phyloP scores from a whole-genome alignment of 2,113 vertebrate genomes.

The Peromyscus californicus region DNA sequence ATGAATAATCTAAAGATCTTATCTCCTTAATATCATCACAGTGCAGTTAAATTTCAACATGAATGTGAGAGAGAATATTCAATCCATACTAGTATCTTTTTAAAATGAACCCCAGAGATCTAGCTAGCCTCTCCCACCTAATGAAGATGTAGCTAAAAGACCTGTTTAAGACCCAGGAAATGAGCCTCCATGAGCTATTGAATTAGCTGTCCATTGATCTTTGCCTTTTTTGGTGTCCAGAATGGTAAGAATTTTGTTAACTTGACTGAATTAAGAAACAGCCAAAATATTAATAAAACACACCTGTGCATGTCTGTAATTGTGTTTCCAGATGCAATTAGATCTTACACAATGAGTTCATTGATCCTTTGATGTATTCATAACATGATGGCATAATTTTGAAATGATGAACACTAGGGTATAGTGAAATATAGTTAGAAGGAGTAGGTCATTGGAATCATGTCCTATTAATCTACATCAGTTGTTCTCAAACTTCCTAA shows the following conservation, averaged over 20 bases:
- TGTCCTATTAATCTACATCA: background rate
- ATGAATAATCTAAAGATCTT: background rate
- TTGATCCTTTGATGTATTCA: background rate
- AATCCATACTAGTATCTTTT: background rate
- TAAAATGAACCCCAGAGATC: background rate
- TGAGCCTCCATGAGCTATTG: background rate
- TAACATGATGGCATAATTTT: background rate
- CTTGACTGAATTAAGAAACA: background rate
- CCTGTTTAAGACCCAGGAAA: background rate
- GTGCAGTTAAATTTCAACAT: background rate
- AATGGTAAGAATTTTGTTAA: background rate
- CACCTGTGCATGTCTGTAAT: background rate
- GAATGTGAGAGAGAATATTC: background rate
- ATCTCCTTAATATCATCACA: background rate
- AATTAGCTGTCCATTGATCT: background rate
- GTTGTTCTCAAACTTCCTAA: background rate
- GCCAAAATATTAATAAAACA: background rate
- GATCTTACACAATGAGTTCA: background rate
- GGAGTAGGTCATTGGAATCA: background rate
- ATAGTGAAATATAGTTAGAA: background rate
- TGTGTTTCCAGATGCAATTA: background rate
- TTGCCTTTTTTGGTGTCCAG: background rate
- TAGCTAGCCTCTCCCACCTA: background rate
- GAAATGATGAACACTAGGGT: background rate
- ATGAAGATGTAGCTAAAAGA: background rate